Percentiles rank a stretch among this genome's conserved stretches.
phyloP scores from a whole-genome alignment of 2,113 vertebrate species.

The Ploceus nigricollis region DNA sequence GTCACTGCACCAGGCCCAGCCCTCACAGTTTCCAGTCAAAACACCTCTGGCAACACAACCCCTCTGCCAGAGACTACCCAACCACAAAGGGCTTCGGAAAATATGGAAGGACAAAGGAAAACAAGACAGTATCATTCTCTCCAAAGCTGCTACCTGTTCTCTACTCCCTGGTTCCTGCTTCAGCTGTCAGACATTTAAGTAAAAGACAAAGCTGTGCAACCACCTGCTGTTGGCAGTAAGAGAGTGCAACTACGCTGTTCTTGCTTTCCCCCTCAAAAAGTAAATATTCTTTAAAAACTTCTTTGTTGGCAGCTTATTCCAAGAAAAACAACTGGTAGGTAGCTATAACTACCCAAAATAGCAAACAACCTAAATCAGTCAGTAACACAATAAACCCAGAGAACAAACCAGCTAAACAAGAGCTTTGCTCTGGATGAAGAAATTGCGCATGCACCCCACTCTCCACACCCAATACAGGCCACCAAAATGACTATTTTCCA shows the following conservation, averaged over 20 bases:
- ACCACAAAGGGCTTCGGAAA: neutral
- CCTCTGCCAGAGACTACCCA: neutral
- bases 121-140: neutral
- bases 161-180: neutral
- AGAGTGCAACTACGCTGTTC: fast-evolving
- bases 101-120: neutral
- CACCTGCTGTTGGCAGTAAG: neutral
- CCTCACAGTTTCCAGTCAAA: neutral
- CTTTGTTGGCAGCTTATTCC: neutral
- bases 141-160: neutral
- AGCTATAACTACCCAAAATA: neutral
- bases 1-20: neutral
- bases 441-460: neutral
- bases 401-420: neutral
- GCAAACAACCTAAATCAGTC: neutral
- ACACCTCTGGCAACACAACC: neutral
- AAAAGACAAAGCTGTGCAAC: neutral
- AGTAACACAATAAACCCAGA: neutral
- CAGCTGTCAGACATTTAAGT: neutral
- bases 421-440: neutral
- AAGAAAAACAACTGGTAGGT: neutral
- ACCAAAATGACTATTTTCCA: neutral
- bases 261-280: neutral
- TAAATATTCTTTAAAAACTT: neutral
- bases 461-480: neutral